Percentiles rank a stretch among this genome's conserved stretches.
These are phyloP conservation scores for Drosophila truncata DNA, from an alignment of 1,140 invertebrate species.

Conservation along the genomic window DNA sequence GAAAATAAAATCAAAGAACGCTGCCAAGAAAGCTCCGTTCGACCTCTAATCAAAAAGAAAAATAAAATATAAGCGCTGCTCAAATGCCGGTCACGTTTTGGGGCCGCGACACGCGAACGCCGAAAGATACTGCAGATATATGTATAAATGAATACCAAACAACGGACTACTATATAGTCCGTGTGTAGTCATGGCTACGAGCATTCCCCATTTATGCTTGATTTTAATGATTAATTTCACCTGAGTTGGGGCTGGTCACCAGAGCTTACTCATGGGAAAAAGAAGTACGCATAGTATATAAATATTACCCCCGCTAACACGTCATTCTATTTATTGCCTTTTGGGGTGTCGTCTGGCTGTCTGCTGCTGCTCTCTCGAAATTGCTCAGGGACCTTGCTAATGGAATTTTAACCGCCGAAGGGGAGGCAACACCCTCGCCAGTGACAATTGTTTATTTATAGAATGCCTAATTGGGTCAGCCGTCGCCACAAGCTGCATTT, in stretches of 20 bases:
- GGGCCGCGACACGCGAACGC: constrained; percentile 41
- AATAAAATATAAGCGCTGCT: constrained; percentile 16
- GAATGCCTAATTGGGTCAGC: constrained; percentile 51
- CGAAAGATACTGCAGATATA: constrained; percentile 26
- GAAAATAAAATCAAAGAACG: constrained; percentile 20
- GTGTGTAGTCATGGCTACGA: constrained; percentile 29
- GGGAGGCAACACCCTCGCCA: background rate
- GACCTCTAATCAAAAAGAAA: constrained; percentile 33
- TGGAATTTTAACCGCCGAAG: constrained; percentile 30
- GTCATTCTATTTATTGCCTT: constrained; percentile 47
- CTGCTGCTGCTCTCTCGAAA: constrained; percentile 23
- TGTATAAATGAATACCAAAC: background rate
- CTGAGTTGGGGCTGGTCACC: constrained; percentile 51
- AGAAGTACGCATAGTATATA: constrained; percentile 6
- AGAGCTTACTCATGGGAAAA: constrained; percentile 38
- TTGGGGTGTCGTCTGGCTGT: constrained; percentile 43
- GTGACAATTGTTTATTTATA: constrained; percentile 54
- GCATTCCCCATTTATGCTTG: constrained; percentile 20
- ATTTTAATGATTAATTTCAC: constrained; percentile 54
- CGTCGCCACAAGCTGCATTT: background rate
- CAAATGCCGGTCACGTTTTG: constrained; percentile 68
- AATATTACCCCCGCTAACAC: constrained; percentile 5
- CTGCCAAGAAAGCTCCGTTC: constrained; percentile 32
- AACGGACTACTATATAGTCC: constrained; percentile 4
- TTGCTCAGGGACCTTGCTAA: constrained; percentile 45